Base-by-base conservation (phyloP, 2,797 vertebrate species). In the Myotis daubentonii region DNA sequence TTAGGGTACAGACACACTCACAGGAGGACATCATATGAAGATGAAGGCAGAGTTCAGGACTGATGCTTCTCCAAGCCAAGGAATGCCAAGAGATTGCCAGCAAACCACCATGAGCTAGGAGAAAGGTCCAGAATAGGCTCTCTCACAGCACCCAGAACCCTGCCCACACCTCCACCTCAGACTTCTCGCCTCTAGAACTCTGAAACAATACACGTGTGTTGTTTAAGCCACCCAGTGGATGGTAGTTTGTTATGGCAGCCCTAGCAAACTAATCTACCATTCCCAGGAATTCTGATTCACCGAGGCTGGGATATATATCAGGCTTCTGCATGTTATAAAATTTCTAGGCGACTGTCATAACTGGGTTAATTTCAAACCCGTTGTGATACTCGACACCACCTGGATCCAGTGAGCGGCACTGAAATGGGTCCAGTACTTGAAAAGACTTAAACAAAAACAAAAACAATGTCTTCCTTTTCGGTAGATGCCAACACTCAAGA, bases 321-420 rank as follows among this genome's bases (percentile, higher is more conserved):
- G 44, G 41, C 91, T 70, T 87, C 79, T 51, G 10, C 4, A 62
- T 16, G 49, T 51, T 53, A 76, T 38, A 65, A 38, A 72, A 76
- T 51, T 76, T 74, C 55, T 68, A 68, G 41, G 3, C 66, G 65
- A 91, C 79, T 82, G 51, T 93, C 47, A 30, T 22, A 87, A 82
- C 16, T 28, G 13, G 49, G 36, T 12, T 91, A 49, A 89, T 51
- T 49, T 62, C 47, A 19, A 75, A 71, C 51, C 44, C n/a, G n/a
- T 7, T 4, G 2, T 36, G 47, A 86, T 22, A 30, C 62, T 57
- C 81, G 30, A 13, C 53, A 55, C 65, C 44, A 93, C 33, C 41
- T 80, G 12, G 11, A 72, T 44, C 41, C 41, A 49, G 8, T 19
- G 28, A 20, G 8, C 22, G 47, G 44, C 11, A 51, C 28, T 75